Conservation (phyloP, 1,140 invertebrate species). For the Octopus sinensis region DNA sequence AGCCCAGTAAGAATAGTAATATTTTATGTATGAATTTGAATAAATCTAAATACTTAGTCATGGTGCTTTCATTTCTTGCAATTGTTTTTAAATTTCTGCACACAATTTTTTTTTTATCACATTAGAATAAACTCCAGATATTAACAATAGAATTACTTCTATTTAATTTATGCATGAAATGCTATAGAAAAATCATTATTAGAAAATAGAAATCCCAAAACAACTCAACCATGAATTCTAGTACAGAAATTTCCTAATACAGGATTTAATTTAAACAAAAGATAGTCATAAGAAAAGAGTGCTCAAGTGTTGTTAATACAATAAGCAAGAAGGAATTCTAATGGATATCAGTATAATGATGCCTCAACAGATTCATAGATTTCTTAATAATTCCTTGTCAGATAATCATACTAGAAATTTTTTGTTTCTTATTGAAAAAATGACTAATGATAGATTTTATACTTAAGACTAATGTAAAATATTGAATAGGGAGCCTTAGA, state of each 20-base stretch:
- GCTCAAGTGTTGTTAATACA: no score
- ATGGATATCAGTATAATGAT: no score
- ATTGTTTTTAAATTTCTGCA: background rate
- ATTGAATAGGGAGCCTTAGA: no score
- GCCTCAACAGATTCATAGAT: no score
- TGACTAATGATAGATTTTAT: no score
- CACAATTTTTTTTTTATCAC: background rate
- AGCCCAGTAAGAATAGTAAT: background rate
- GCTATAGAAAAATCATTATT: slow-evolving; percentile 11
- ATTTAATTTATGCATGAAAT: slow-evolving; percentile 12
- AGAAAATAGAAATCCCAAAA: background rate
- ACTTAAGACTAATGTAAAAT: no score
- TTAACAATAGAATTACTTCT: background rate
- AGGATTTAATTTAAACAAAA: slow-evolving; percentile 5
- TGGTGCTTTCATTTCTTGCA: background rate
- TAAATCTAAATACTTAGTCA: background rate
- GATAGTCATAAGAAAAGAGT: background rate
- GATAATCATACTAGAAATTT: no score
- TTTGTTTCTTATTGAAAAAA: no score
- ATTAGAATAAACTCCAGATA: background rate
- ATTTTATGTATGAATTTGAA: slow-evolving; percentile 9
- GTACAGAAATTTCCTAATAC: background rate
- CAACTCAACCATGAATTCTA: background rate
- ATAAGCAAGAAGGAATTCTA: no score
- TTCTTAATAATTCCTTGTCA: no score